Base-by-base conservation (phyloP, 2,113 vertebrate genomes). In the Tachycineta bicolor region DNA sequence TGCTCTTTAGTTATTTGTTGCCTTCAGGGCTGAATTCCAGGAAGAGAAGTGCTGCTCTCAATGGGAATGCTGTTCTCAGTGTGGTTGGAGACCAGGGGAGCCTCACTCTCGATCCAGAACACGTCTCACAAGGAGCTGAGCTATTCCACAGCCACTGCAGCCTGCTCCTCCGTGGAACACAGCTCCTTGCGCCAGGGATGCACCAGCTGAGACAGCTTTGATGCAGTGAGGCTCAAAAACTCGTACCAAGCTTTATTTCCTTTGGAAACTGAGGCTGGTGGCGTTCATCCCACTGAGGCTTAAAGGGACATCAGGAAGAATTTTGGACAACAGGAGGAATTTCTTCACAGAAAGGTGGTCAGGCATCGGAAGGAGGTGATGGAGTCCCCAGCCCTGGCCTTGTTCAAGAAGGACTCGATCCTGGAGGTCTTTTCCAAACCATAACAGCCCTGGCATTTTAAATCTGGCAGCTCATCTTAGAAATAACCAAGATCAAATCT, bases 151-250 rank as follows among this genome's bases (percentile, higher is more conserved):
- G 21, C 19, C 64, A 12, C 68, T 50, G 25, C 53, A 44, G 68
- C 37, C 2, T 0, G 20, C 11, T 67, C 52, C 52, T 85, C 14
- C 11, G 5, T 2, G 41, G 53, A 39, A 23, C 25, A 62, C 65
- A 29, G 14, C 18, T 47, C 46, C 37, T 15, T 0, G 3, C 4
- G 12, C 69, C 14, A 0, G 26, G 60, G 18, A 46, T 0, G 2
- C n/a, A 31, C 12, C 34, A 15, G 55, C 41, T 3, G 11, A 67
- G 31, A 67, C 33, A 59, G 8, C 14, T 24, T 20, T 0, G 4
- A 16, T 8, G 23, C 63, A 73, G 53, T 0, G 4, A 46, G 52
- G 81, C n/a, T 69, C 11, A 44, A 87, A 28, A 70, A 31, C 37
- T 18, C 1, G 0, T 3, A 2, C 5, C 17, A 13, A 53, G 24